A percentile compares a stretch with the other conserved stretches of the same genome.
Conservation (phyloP, 2,797 vertebrate species). For the Discoglossus pictus region DNA sequence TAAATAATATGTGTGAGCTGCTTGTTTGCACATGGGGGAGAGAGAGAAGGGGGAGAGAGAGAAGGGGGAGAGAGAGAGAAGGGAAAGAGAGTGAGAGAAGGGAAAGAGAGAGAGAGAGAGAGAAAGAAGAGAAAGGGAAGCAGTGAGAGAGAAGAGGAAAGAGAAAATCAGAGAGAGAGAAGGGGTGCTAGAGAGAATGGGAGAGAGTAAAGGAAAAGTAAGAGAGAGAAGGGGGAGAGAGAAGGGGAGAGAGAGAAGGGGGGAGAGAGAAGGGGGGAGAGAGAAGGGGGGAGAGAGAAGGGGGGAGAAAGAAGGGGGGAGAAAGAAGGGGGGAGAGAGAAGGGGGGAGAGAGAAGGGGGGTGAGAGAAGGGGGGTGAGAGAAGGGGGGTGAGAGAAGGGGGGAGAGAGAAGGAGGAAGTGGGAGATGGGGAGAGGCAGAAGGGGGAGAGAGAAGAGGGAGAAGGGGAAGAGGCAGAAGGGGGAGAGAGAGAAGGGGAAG, state of each 20-base stretch:
- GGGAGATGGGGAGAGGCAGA: background rate
- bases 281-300: background rate
- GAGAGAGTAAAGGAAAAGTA: background rate
- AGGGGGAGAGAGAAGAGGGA: background rate
- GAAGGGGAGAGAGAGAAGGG: too few species aligned
- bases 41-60: too few species aligned
- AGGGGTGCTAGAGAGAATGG: background rate
- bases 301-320: background rate
- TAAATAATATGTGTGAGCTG: too few species aligned
- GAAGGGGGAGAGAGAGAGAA: too few species aligned
- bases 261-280: background rate
- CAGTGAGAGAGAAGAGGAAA: background rate
- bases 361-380: background rate
- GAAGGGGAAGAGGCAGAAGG: background rate
- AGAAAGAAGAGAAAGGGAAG: background rate
- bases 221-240: too few species aligned
- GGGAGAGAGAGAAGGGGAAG: background rate
- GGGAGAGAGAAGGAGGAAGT: background rate
- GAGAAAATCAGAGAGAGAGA: background rate
- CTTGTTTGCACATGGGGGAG: too few species aligned
- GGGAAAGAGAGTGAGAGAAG: too few species aligned
- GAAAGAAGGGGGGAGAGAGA: background rate
- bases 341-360: background rate
- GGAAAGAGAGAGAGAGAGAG: too few species aligned
- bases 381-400: too few species aligned